Evolutionary conservation across 2,888 invertebrate species (phyloP), one percentile per base, ranked within the genome.

Genomic region (Erebia aethiops): DNA sequence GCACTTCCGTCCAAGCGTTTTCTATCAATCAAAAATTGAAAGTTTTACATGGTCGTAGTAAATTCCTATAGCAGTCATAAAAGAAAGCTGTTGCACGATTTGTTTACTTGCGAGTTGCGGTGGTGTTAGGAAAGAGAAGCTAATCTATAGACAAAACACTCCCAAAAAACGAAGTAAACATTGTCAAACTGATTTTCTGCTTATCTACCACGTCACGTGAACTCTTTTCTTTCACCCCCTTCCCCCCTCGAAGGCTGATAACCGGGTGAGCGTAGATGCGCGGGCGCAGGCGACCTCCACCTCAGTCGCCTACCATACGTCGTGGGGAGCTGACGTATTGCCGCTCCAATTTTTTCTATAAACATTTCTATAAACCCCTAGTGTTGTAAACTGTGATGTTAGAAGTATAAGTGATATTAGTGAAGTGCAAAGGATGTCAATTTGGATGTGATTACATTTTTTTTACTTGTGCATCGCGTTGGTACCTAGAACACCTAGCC

Each of bases 201-300:
- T 82, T 83, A 82, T 91, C 90, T 87, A 65, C 73, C 74, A 78
- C 84, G 88, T 92, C 90, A 91, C 87, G 90, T 89, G 90, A 84
- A 78, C 82, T 85, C 84, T 89, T 91, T 91, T 91, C 89, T 88
- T 87, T 86, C 74, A 80, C 83, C 82, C 86, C 86, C 71, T 54
- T 82, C 81, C 82, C 87, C 88, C 88, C 82, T 79, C 82, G 84
- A 88, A 90, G 87, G 87, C 90, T 92, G 92, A 92, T 92, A 92
- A 92, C 86, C 85, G 83, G 80, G 81, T 80, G 71, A 70, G 82
- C 80, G 82, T 77, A 80, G 83, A 77, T 81, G 86, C 92, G 91
- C 90, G 79, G 78, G 91, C 92, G 92, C 82, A 62, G 62, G 46
- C 82, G 79, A 82, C 86, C 87, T 87, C 82, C 78, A 82, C 86